Percentiles rank a stretch among this genome's conserved stretches.
These are phyloP conservation scores for Caenorhabditis becei DNA, from an alignment of 2,888 invertebrate species.

Conservation along the genomic window DNA sequence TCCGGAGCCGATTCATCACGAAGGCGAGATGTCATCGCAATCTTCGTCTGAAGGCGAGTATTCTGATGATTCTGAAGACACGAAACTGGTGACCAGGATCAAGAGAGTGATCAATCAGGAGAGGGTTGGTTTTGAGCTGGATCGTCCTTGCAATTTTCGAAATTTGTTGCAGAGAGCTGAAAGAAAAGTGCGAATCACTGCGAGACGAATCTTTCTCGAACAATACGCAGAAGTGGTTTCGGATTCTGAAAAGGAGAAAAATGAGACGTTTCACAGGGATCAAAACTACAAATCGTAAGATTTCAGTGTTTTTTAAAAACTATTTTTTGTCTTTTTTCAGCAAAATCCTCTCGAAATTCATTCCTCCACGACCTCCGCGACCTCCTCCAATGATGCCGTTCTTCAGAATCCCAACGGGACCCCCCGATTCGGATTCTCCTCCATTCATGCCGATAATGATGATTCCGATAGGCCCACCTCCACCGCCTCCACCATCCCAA, in stretches of 20 bases:
- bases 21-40: slow-evolving; percentile 41
- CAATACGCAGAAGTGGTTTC: background rate
- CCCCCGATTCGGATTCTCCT: background rate
- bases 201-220: background rate
- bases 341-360: slow-evolving; percentile 31
- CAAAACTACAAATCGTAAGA: slow-evolving; percentile 28
- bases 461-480: background rate
- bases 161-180: slow-evolving; percentile 28
- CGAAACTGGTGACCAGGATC: background rate
- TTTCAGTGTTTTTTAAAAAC: background rate
- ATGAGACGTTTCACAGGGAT: slow-evolving; percentile 30
- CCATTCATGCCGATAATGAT: background rate
- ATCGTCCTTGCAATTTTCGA: background rate
- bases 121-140: slow-evolving; percentile 19
- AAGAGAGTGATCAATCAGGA: slow-evolving; percentile 20
- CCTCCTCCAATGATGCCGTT: slow-evolving; percentile 19
- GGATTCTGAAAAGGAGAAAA: background rate
- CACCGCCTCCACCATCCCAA: background rate
- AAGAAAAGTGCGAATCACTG: slow-evolving; percentile 21
- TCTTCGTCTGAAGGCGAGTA: slow-evolving; percentile 57
- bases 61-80: slow-evolving; percentile 52
- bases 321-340: background rate
- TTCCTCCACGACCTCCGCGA: background rate
- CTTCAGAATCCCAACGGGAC: background rate
- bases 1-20: background rate